Evolutionary conservation across 1,140 invertebrate species (phyloP).

Genomic region (Oreohelix idahoensis): DNA sequence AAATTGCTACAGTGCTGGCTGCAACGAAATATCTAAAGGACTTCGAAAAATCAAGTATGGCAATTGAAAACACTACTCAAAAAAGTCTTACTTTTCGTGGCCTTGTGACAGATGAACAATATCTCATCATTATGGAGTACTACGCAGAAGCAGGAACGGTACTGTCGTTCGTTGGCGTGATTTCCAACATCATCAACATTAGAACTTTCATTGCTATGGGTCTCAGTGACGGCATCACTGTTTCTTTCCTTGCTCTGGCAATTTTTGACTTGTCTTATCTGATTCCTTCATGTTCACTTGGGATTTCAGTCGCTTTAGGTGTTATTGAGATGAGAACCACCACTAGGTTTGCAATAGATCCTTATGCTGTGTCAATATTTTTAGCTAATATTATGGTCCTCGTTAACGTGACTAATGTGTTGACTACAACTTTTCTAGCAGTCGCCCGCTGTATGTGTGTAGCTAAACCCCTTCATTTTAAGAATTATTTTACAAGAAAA

Average conservation of each 20-base stretch:
- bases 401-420: no score
- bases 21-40: no score
- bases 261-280: not conserved
- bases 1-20: no score
- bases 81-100: no score
- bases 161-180: not conserved
- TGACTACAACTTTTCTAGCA: conserved; percentile 13
- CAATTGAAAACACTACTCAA: no score
- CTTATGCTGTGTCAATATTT: not conserved
- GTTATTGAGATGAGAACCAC: not conserved
- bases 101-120: not conserved
- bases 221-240: not conserved
- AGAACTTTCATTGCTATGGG: conserved; percentile 21
- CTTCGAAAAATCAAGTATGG: no score
- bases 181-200: conserved; percentile 14
- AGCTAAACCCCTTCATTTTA: not conserved
- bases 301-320: not conserved
- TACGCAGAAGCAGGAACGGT: not conserved
- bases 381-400: not conserved
- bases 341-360: not conserved
- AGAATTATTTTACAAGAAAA: not conserved
- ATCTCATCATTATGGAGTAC: not conserved
- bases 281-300: not conserved
- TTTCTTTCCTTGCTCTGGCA: not conserved
- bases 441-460: conserved; percentile 9